phyloP scores from a whole-genome alignment of 2,113 vertebrate genomes.

The Alectura lathami region DNA sequence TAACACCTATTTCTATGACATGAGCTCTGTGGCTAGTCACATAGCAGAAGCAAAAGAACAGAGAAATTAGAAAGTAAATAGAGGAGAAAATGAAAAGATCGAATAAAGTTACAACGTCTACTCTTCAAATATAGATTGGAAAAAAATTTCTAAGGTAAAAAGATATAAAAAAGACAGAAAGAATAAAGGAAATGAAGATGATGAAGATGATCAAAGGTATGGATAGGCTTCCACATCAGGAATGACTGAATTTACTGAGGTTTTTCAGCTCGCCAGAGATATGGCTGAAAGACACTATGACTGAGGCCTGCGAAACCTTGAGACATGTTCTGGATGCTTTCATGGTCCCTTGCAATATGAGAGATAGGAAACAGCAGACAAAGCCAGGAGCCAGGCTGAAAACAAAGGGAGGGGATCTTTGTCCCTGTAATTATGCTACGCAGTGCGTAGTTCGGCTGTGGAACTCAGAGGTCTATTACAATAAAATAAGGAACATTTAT shows the following conservation, averaged over 20 bases:
- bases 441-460: fast-evolving
- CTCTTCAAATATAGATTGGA: neutral
- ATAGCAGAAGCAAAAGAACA: neutral
- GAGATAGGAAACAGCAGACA: neutral
- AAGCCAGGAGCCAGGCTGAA: neutral
- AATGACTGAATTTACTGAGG: neutral
- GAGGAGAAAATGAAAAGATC: neutral
- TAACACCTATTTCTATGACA: neutral
- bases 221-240: neutral
- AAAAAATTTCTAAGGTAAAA: neutral
- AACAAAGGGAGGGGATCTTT: neutral
- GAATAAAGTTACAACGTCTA: neutral
- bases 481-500: neutral
- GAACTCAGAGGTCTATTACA: neutral
- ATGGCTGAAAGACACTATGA: neutral
- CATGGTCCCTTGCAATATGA: neutral
- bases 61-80: neutral
- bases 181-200: neutral
- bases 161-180: neutral
- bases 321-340: neutral
- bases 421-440: neutral
- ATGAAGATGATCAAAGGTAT: neutral
- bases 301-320: neutral
- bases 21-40: neutral
- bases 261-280: neutral